Base-by-base conservation (phyloP, 1,140 invertebrate species). In the Agraylea sexmaculata region DNA sequence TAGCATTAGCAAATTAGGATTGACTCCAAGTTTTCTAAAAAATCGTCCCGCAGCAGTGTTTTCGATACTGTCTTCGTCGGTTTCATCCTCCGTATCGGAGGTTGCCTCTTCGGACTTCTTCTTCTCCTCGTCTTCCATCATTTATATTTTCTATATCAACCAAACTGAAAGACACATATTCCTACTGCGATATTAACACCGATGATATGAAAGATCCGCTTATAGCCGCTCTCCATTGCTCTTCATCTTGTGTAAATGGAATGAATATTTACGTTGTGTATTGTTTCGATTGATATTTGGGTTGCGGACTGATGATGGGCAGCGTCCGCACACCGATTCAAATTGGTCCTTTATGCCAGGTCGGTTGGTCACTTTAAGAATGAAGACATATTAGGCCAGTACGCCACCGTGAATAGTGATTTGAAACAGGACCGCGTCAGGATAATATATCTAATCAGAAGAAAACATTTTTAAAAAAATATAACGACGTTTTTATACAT, bases 1-100 rank as follows among this genome's bases (percentile, higher is more conserved):
- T 43, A 87, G 66, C 71, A 80, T 80, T 47, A 82, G 69, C 38
- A 82, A 59, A 59, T 81, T 80, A 36, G 76, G 74, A 62, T 82
- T 82, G 45, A 82, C 75, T 39, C 69, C 61, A 48, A 66, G 23
- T 51, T 51, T 54, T 11, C 55, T 42, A 41, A 66, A 58, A 31
- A 64, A 36, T 34, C 58, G 51, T 4, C 53, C 30, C 30, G 55
- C 54, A 34, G 54, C 56, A 4, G 53, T 36, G 22, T 58, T 47
- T 11, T 55, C 52, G 6, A 58, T 55, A 34, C 51, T 57, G 7
- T 60, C 55, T 13, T 56, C 62, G 25, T 65, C 61, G 55, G 58
- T 58, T 29, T 31, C 50, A 8, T 47, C 48, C 12, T 60, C 57
- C 30, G 25, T 37, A 7, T 31, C 42, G 17, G 36, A 16, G 2